Base-by-base conservation (phyloP, 2,113 vertebrate genomes). In the Indicator indicator region DNA sequence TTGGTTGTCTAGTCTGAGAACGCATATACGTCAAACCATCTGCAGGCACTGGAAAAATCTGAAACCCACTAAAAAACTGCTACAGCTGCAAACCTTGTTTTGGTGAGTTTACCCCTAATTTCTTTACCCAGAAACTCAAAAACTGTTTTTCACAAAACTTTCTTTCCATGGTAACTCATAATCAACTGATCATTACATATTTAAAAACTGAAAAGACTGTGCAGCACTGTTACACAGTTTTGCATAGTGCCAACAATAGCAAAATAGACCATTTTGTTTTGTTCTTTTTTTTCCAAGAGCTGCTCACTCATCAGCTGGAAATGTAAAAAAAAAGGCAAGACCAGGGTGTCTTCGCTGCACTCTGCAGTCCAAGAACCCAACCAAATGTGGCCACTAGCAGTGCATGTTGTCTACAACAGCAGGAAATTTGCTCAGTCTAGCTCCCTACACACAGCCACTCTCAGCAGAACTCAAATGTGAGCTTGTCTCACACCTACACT, bases 381-480 rank as follows among this genome's bases (percentile, higher is more conserved):
- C 9, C 59, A 70, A 72, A 70, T 1, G 3, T 36, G 24, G 50
- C 11, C 30, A 40, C 32, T 17, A 23, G 26, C 28, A 30, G 52
- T 32, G 54, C 0, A 0, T 2, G 16, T 11, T 27, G 15, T 11
- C 16, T 50, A 5, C 6, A 67, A 15, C 26, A 80, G 38, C 28
- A 20, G 7, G 2, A 11, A 58, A 50, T 18, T 23, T 32, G 12
- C 8, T 62, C 26, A 46, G n/a, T 27, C 40, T 26, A 69, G 26
- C 6, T 65, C 55, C 32, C 32, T 28, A 10, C 12, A 27, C n/a
- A 19, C 5, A 62, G 28, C 38, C 2, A 1, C n/a, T 54, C 26
- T 1, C 24, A 54, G 71, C 6, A 26, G 55, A 42, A 36, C 18
- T 40, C 42, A 2, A 8, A 5, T 8, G n/a, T 24, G 26, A 89